These are phyloP conservation scores for Tricholaema leucomelas DNA, from an alignment of 2,113 vertebrate species.

Conservation along the genomic window DNA sequence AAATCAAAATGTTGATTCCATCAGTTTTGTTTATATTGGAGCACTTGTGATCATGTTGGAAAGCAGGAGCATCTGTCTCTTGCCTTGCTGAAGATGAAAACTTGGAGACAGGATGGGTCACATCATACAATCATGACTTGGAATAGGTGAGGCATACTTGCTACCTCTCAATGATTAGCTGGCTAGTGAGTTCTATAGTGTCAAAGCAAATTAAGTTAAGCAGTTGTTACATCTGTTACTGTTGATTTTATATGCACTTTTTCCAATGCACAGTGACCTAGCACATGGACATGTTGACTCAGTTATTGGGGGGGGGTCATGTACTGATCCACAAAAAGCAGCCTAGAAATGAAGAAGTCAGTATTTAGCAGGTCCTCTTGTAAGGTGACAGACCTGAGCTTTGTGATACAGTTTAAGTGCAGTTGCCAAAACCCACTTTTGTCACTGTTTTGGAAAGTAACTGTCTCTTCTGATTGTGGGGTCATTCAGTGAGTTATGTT, in stretches of 20 bases:
- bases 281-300: neutral
- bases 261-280: constrained; percentile 30
- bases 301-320: neutral
- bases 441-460: constrained; percentile 8
- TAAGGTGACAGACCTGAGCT: constrained; percentile 14
- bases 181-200: neutral
- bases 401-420: neutral
- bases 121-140: neutral
- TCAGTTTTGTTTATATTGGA: neutral
- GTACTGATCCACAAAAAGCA: neutral
- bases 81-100: neutral
- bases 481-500: constrained; percentile 45
- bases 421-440: constrained; percentile 59
- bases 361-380: neutral
- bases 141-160: constrained; percentile 25
- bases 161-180: constrained; percentile 53
- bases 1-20: neutral
- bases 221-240: constrained; percentile 12
- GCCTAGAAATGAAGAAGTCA: neutral
- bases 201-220: neutral
- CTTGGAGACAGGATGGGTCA: neutral
- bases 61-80: neutral
- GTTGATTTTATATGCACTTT: constrained; percentile 13
- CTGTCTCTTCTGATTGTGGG: neutral
- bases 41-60: neutral